phyloP scores from a whole-genome alignment of 1,140 invertebrate species.

The Ceratitis capitata region DNA sequence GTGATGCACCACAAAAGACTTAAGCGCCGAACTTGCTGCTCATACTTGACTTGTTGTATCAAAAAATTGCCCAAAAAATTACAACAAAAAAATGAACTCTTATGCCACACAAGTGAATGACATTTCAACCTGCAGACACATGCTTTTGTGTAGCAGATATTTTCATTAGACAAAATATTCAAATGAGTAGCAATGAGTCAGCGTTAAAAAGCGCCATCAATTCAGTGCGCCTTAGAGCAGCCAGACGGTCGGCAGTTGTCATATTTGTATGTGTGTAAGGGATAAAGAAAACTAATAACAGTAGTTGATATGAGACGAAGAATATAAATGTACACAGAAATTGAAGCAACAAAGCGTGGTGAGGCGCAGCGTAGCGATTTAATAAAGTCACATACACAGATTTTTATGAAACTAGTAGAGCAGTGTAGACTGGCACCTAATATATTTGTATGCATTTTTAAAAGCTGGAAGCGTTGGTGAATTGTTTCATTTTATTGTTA shows the following conservation, averaged over 20 bases:
- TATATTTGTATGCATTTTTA: conserved; percentile 16
- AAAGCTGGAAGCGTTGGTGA: neutral
- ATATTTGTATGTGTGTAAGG: no score
- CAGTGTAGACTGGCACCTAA: conserved; percentile 13
- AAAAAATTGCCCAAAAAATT: conserved; percentile 13
- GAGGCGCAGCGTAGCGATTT: neutral
- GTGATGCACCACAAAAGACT: neutral
- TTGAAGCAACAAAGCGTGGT: neutral
- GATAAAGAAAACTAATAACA: neutral
- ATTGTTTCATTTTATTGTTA: neutral
- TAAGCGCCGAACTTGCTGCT: conserved; percentile 8
- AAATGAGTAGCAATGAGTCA: conserved; percentile 27
- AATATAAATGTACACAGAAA: neutral
- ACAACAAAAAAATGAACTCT: neutral
- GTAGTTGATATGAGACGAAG: neutral
- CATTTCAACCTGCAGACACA: neutral
- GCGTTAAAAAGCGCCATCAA: conserved; percentile 9
- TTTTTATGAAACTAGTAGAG: neutral
- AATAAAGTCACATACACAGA: conserved; percentile 25
- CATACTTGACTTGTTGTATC: neutral
- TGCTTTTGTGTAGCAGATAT: neutral
- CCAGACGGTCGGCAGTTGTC: no score
- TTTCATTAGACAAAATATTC: neutral
- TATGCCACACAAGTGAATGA: neutral
- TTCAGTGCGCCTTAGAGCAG: neutral